Percentiles rank a stretch among this genome's conserved stretches.
phyloP scores from a whole-genome alignment of 2,888 invertebrate genomes.

The Autographa pulchrina region DNA sequence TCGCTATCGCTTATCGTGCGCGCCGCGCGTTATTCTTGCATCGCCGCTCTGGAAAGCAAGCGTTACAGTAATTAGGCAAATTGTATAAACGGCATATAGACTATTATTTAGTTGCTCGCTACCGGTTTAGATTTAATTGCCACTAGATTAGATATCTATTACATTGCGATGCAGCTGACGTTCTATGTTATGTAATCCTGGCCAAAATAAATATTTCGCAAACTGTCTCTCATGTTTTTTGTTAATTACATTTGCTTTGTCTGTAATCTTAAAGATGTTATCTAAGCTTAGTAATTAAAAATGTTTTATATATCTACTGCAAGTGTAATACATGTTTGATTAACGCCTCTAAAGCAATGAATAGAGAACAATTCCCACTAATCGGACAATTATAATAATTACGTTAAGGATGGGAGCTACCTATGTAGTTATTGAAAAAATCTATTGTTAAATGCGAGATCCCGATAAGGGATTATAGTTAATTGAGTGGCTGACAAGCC shows the following conservation, averaged over 20 bases:
- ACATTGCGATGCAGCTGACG: constrained; percentile 66
- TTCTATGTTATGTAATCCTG: constrained; percentile 65
- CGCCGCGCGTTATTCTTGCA: constrained; percentile 64
- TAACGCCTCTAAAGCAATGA: constrained; percentile 62
- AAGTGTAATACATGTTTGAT: constrained; percentile 60
- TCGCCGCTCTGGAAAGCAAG: constrained; percentile 75
- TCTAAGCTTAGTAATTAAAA: constrained; percentile 43
- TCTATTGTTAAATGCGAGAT: constrained; percentile 64
- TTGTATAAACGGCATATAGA: constrained; percentile 79
- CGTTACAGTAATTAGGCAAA: constrained; percentile 81
- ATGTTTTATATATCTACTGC: constrained; percentile 36
- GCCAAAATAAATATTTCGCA: constrained; percentile 63
- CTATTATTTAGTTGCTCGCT: constrained; percentile 73
- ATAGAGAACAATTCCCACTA: constrained; percentile 69
- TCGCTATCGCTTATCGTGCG: constrained; percentile 42
- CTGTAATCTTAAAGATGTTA: constrained; percentile 32
- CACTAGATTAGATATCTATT: constrained; percentile 71
- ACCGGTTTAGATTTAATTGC: constrained; percentile 78
- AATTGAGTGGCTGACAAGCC: constrained; percentile 52
- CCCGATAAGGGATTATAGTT: constrained; percentile 56
- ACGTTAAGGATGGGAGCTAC: constrained; percentile 56
- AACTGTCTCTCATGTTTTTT: constrained; percentile 44
- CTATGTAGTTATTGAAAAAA: constrained; percentile 59
- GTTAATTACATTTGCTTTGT: constrained; percentile 51
- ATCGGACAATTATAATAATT: constrained; percentile 70